Base-by-base conservation (phyloP, 2,888 invertebrate species). In the Epinotia ramella region DNA sequence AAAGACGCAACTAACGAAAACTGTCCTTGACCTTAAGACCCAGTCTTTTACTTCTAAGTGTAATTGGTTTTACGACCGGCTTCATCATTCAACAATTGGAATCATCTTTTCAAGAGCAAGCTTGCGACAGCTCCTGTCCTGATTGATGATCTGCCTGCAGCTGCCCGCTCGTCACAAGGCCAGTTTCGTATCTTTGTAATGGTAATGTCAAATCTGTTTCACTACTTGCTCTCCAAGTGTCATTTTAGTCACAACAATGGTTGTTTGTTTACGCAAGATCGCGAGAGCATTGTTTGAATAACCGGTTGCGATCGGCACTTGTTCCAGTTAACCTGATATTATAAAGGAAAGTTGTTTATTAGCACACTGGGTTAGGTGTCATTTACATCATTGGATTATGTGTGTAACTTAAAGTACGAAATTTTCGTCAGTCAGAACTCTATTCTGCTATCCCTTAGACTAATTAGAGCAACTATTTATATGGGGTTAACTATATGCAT, bases 131-230 rank as follows among this genome's bases (percentile, higher is more conserved):
- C 62, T 6, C 11, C 63, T 20, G 7, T 16, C 24, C 2, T 66
- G 53, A 66, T 28, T n/a, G 4, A 56, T 66, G 49, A 56, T 66
- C 49, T 12, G 11, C 13, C 11, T 13, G 18, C 56, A 11, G 20
- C 11, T 28, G 20, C n/a, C n/a, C 49, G 53, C 28, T 46, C 33
- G 28, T n/a, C 24, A 28, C 66, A 66, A 66, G 66, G 66, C 65
- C 49, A 13, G 24, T n/a, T 13, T 4, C 53, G 2, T 53, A 53
- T 53, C 53, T 53, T 53, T 16, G 5, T 53, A 53, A 53, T 53
- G 53, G 49, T 66, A 66, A 66, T 66, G 66, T 66, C 66, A 53
- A 49, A 28, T 49, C 65, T 33, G 28, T n/a, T 64, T 28, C 2
- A 65, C 20, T 53, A 18, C 66, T 28, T 18, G 66, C 33, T 53